phyloP scores from a whole-genome alignment of 2,797 vertebrate species.

The Philypnodon macrostomus region DNA sequence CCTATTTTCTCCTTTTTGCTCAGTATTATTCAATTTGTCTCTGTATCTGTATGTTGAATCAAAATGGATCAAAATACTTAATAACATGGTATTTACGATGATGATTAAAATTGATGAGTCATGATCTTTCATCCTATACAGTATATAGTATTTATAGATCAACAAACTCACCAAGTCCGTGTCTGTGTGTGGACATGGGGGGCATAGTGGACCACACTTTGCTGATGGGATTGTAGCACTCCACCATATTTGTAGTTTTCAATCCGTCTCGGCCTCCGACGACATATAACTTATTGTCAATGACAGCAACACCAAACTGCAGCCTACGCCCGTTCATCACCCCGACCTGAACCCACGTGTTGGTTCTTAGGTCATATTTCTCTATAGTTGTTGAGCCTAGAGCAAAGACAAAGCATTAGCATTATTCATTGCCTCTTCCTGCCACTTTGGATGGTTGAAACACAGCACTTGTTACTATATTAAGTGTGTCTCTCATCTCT shows the following conservation, averaged over 20 bases:
- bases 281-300: slow-evolving; percentile 94
- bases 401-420: slow-evolving; percentile 8
- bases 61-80: no score
- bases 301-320: slow-evolving; percentile 95
- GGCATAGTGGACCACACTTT: slow-evolving; percentile 97
- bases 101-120: no score
- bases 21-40: no score
- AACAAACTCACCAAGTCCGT: slow-evolving; percentile 85
- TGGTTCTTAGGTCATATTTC: slow-evolving; percentile 93
- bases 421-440: no score
- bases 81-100: no score
- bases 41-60: no score
- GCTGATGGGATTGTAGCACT: slow-evolving; percentile 90
- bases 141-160: no score
- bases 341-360: slow-evolving; percentile 91
- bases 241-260: slow-evolving; percentile 95
- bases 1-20: no score
- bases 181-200: slow-evolving; percentile 97
- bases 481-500: no score
- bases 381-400: slow-evolving; percentile 93
- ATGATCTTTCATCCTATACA: no score
- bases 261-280: slow-evolving; percentile 95
- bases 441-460: no score
- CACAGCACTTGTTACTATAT: no score
- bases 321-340: slow-evolving; percentile 90